A percentile compares a stretch with the other conserved stretches of the same genome.
These are phyloP conservation scores for Marcusenius ussheri DNA, from an alignment of 2,113 vertebrate genomes.

Conservation along the genomic window DNA sequence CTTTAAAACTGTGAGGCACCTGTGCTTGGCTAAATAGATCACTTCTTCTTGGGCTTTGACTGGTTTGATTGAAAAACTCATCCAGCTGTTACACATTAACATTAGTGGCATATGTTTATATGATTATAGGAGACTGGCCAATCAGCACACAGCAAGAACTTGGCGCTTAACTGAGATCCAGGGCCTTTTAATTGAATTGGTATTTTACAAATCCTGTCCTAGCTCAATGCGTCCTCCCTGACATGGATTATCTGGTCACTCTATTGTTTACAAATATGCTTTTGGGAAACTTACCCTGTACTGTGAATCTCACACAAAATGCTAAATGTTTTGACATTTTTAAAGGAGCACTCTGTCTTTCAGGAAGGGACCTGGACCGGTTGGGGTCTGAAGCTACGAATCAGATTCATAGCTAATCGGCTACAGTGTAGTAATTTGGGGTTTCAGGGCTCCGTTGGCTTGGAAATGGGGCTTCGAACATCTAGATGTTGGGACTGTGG, in stretches of 20 bases:
- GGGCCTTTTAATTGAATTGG: neutral
- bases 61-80: neutral
- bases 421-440: neutral
- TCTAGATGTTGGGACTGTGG: neutral
- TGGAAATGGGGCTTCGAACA: neutral
- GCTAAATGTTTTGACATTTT: neutral
- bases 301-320: neutral
- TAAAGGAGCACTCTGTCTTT: neutral
- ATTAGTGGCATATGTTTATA: neutral
- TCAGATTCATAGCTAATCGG: neutral
- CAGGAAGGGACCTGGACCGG: neutral
- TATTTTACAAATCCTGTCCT: neutral
- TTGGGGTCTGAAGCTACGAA: neutral
- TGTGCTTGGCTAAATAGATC: neutral
- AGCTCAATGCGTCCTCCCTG: neutral
- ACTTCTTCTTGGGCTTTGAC: neutral
- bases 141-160: neutral
- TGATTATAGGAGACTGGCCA: neutral
- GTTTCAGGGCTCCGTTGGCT: neutral
- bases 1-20: no score
- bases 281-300: neutral
- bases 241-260: neutral
- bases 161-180: neutral
- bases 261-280: neutral
- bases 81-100: neutral